Conservation (phyloP, 2,888 invertebrate genomes). For the Sphaerophoria rueppellii region DNA sequence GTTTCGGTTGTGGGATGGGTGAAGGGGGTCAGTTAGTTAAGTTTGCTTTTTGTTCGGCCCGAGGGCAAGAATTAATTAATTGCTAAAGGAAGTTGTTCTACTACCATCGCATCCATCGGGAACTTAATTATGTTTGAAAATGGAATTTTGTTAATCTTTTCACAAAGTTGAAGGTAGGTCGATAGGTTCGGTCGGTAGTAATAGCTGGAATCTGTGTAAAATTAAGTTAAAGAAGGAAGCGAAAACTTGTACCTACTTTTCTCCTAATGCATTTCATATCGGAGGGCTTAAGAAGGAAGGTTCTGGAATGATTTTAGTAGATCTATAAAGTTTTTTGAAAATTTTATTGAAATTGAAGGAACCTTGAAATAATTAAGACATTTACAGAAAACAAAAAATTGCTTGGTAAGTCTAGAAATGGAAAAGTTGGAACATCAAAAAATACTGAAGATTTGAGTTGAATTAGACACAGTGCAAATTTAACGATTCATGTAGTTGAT, state of each 20-base stretch:
- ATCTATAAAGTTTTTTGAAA: too few species aligned
- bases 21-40: not conserved
- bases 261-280: not conserved
- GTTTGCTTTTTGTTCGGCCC: slow-evolving; percentile 16
- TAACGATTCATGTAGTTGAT: too few species aligned
- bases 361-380: too few species aligned
- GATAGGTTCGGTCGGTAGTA: not conserved
- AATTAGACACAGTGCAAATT: too few species aligned
- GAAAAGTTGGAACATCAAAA: too few species aligned
- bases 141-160: slow-evolving; percentile 54
- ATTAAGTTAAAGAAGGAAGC: not conserved
- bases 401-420: too few species aligned
- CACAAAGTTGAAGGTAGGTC: slow-evolving; percentile 7
- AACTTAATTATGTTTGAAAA: slow-evolving; percentile 47
- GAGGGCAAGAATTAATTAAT: slow-evolving; percentile 69
- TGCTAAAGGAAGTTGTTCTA: slow-evolving; percentile 46
- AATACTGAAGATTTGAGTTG: too few species aligned
- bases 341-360: too few species aligned
- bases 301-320: too few species aligned
- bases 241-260: not conserved
- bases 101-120: not conserved
- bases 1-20: not conserved
- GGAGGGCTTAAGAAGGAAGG: not conserved
- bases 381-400: too few species aligned
- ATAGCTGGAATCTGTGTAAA: not conserved